Evolutionary conservation across 37 sponge, comb jelly and placozoan genomes (phyloP).

Genomic region (Crambe crambe): DNA sequence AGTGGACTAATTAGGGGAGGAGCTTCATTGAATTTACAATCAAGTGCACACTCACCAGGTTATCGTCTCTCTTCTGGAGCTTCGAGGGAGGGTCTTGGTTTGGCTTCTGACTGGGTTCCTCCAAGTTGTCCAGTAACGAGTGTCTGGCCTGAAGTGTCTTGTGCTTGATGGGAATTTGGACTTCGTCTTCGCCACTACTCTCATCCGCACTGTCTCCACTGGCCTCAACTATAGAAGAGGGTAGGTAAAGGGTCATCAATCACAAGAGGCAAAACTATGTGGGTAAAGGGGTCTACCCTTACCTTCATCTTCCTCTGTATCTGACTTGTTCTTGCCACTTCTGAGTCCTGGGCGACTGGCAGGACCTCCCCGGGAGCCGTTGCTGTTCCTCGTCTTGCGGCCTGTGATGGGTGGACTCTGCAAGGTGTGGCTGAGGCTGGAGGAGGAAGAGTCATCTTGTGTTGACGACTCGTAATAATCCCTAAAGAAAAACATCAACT

Average conservation of each 20-base stretch:
- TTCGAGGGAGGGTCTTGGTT: constrained; percentile 5
- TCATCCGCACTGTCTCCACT: constrained; percentile 43
- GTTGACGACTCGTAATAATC: not conserved
- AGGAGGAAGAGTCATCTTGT: not conserved
- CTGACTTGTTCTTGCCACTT: constrained; percentile 57
- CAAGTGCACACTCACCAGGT: not conserved
- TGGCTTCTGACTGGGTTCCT: constrained; percentile 3
- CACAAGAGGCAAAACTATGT: not conserved
- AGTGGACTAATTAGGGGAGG: no score
- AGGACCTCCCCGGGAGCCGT: constrained; percentile 27
- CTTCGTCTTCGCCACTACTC: constrained; percentile 28
- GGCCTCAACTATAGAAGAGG: constrained; percentile 11
- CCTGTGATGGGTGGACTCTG: constrained; percentile 11
- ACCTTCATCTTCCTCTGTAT: constrained; percentile 56
- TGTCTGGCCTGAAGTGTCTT: constrained; percentile 38
- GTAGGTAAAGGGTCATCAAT: not conserved
- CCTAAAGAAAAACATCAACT: not conserved
- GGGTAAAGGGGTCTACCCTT: not conserved
- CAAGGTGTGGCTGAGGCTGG: not conserved
- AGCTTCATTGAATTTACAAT: no score
- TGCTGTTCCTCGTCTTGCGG: constrained; percentile 67
- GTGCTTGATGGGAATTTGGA: constrained; percentile 10
- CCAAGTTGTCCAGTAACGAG: constrained; percentile 41
- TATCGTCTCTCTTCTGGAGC: constrained; percentile 32
- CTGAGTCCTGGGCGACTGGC: constrained; percentile 34